phyloP scores from a whole-genome alignment of 1,140 invertebrate species.

The Streblospio benedicti region DNA sequence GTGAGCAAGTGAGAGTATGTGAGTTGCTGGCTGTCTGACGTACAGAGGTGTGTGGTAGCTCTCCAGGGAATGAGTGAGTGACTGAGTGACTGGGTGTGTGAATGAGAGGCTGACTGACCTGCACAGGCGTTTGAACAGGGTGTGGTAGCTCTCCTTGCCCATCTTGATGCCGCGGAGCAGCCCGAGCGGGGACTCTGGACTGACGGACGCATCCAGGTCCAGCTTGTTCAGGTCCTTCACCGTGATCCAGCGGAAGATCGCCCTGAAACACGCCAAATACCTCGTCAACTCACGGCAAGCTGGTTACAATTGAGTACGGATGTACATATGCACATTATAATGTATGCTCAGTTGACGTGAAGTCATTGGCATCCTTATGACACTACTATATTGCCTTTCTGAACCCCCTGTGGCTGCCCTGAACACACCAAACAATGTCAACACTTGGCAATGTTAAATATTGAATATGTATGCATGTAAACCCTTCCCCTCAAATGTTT shows the following conservation, averaged over 20 bases:
- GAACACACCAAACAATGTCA: too few species aligned
- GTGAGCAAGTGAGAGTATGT: too few species aligned
- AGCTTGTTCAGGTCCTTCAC: conserved; percentile 98
- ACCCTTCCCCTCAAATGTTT: too few species aligned
- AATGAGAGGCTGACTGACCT: conserved; percentile 46
- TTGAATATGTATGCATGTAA: too few species aligned
- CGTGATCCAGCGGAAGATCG: conserved; percentile 98
- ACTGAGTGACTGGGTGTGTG: too few species aligned
- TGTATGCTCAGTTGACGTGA: background rate
- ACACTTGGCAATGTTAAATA: too few species aligned
- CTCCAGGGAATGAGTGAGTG: too few species aligned
- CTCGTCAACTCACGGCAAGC: conserved; percentile 10
- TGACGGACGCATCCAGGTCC: conserved; percentile 59
- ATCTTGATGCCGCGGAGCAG: conserved; percentile 93
- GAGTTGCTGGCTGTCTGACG: too few species aligned
- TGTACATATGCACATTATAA: background rate
- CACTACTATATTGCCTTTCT: too few species aligned
- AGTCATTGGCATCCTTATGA: conserved; percentile 5
- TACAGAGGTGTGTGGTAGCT: too few species aligned
- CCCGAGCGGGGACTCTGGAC: conserved; percentile 83
- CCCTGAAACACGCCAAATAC: conserved; percentile 53
- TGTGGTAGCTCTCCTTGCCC: conserved; percentile 98
- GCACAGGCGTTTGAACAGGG: conserved; percentile 83
- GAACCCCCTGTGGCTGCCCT: too few species aligned
- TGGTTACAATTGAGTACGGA: conserved; percentile 1